phyloP scores from a whole-genome alignment of 2,888 invertebrate species.

The Tillus elongatus region DNA sequence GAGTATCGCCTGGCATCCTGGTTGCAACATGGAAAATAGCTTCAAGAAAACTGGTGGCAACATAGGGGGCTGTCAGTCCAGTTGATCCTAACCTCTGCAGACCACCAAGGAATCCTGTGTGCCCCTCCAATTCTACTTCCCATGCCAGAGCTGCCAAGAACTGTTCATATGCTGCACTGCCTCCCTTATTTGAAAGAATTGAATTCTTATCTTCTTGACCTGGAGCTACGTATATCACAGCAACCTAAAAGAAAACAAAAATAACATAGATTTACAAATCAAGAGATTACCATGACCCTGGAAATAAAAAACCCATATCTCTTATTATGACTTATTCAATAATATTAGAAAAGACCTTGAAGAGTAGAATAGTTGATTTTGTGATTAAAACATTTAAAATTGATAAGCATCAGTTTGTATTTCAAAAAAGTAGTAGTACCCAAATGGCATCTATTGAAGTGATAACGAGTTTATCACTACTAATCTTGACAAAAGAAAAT shows the following conservation, averaged over 20 bases:
- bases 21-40: slow-evolving; percentile 97
- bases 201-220: slow-evolving; percentile 96
- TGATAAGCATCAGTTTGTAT: no score
- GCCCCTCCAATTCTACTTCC: slow-evolving; percentile 85
- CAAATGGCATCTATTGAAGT: no score
- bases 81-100: slow-evolving; percentile 80
- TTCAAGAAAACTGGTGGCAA: slow-evolving; percentile 87
- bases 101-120: slow-evolving; percentile 92
- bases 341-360: no score
- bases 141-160: slow-evolving; percentile 60
- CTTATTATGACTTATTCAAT: no score
- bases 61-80: slow-evolving; percentile 92
- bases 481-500: no score
- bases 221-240: slow-evolving; percentile 94
- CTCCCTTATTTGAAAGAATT: slow-evolving; percentile 82
- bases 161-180: slow-evolving; percentile 88
- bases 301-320: no score
- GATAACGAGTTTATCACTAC: no score
- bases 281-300: no score
- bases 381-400: no score
- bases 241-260: slow-evolving; percentile 50
- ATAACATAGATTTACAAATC: no score
- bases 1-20: slow-evolving; percentile 84
- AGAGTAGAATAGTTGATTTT: no score
- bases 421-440: no score